A percentile compares a stretch with the other conserved stretches of the same genome.
Evolutionary conservation across 1,140 invertebrate species (phyloP).

Genomic region (Helicoverpa zea): DNA sequence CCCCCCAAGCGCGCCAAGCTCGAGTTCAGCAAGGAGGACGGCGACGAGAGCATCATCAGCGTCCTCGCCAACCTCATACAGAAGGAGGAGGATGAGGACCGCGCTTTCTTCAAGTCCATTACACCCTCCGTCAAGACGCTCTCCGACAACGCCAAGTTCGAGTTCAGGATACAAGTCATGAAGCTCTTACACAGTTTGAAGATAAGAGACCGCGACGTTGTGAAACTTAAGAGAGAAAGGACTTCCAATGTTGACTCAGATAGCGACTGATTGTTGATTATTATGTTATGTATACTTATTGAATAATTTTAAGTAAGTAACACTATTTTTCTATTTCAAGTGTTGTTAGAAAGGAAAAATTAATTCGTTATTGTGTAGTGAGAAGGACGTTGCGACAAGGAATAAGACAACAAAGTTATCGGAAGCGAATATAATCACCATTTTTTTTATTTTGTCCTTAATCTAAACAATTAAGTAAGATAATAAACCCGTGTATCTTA

Average conservation of each 20-base stretch:
- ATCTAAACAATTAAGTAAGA: conserved; percentile 2
- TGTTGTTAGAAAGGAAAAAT: not conserved
- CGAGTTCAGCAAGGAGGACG: conserved; percentile 51
- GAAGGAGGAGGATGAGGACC: conserved; percentile 69
- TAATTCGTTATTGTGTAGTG: not conserved
- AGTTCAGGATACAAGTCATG: conserved; percentile 68
- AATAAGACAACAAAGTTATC: not conserved
- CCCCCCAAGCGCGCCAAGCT: conserved; percentile 57
- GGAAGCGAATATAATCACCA: not conserved
- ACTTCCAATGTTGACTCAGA: conserved; percentile 39
- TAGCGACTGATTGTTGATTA: conserved; percentile 38
- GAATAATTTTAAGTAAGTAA: not conserved
- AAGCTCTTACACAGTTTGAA: conserved; percentile 63
- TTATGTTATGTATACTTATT: conserved; percentile 5
- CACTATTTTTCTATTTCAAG: not conserved
- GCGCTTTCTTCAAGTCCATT: conserved; percentile 71
- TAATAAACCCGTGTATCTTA: not conserved
- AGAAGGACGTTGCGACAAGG: not conserved
- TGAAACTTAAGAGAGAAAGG: conserved; percentile 38
- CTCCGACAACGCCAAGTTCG: conserved; percentile 63
- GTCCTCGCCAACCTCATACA: conserved; percentile 63
- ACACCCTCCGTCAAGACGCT: conserved; percentile 64
- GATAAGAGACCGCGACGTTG: conserved; percentile 49
- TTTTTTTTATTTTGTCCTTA: not conserved
- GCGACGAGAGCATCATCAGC: conserved; percentile 55